Percentiles rank a stretch among this genome's conserved stretches.
These are phyloP conservation scores for Myanophis thanlyinensis DNA, from an alignment of 2,113 vertebrate genomes.

Conservation along the genomic window DNA sequence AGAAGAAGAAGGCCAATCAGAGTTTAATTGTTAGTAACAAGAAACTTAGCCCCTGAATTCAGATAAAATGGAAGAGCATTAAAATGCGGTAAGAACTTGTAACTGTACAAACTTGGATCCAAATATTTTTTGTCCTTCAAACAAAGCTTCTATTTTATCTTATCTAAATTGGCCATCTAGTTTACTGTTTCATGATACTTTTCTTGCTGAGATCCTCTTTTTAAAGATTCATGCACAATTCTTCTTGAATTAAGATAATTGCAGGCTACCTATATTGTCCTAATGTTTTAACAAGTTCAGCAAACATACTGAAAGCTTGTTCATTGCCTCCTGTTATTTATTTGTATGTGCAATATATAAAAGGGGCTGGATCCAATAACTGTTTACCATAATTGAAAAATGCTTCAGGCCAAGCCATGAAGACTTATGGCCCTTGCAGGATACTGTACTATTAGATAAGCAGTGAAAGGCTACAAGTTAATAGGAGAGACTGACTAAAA, in stretches of 20 bases:
- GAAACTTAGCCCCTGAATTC: not conserved
- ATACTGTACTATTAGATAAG: not conserved
- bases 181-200: not conserved
- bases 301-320: not conserved
- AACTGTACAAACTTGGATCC: not conserved
- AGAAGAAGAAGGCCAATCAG: not conserved
- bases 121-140: not conserved
- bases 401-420: not conserved
- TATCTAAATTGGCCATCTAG: not conserved
- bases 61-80: not conserved
- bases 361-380: not conserved
- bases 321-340: not conserved
- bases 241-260: not conserved
- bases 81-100: not conserved
- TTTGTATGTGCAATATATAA: not conserved
- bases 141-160: not conserved
- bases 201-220: not conserved
- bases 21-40: not conserved
- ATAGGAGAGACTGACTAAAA: not conserved
- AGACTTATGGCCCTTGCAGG: not conserved
- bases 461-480: not conserved
- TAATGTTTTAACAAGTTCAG: no score
- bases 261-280: not conserved
- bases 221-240: not conserved
- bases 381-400: not conserved